Evolutionary conservation across 1,140 invertebrate genomes (phyloP).

Genomic region (Drosophila triauraria): DNA sequence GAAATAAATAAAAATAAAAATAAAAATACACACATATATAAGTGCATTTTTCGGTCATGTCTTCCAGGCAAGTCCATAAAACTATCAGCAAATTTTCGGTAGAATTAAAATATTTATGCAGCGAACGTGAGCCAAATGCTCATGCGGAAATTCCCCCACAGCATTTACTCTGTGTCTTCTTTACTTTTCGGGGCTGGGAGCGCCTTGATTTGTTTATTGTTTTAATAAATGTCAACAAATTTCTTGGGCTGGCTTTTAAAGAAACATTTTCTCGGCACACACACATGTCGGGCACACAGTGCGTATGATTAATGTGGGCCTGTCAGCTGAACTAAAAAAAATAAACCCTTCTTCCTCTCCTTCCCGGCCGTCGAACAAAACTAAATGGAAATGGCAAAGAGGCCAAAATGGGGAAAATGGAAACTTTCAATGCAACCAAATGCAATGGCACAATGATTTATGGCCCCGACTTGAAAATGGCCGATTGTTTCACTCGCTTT

Average conservation of each 20-base stretch:
- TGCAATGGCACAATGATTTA: constrained; percentile 52
- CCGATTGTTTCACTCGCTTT: constrained; percentile 45
- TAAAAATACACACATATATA: background rate
- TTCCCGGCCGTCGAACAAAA: constrained; percentile 28
- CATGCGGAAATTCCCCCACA: constrained; percentile 24
- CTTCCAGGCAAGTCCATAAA: constrained; percentile 54
- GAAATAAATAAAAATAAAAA: constrained; percentile 41
- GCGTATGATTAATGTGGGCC: constrained; percentile 69
- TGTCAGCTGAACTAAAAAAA: constrained; percentile 52
- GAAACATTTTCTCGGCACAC: constrained; percentile 40
- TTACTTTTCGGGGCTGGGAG: constrained; percentile 4
- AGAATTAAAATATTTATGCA: constrained; percentile 79
- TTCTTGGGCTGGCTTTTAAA: constrained; percentile 69
- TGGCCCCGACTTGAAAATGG: constrained; percentile 49
- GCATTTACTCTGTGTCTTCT: constrained; percentile 6
- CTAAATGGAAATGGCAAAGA: constrained; percentile 36
- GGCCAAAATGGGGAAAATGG: constrained; percentile 31
- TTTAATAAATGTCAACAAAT: constrained; percentile 78
- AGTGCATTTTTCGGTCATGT: constrained; percentile 27
- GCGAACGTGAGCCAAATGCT: constrained; percentile 67
- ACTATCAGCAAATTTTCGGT: constrained; percentile 74
- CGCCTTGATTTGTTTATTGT: constrained; percentile 76
- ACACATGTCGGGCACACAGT: constrained; percentile 33
- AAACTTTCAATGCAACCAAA: constrained; percentile 56
- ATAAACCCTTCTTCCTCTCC: constrained; percentile 26